A percentile compares a stretch with the other conserved stretches of the same genome.
Evolutionary conservation across 2,888 invertebrate species (phyloP).

Genomic region (Apodemia zela): DNA sequence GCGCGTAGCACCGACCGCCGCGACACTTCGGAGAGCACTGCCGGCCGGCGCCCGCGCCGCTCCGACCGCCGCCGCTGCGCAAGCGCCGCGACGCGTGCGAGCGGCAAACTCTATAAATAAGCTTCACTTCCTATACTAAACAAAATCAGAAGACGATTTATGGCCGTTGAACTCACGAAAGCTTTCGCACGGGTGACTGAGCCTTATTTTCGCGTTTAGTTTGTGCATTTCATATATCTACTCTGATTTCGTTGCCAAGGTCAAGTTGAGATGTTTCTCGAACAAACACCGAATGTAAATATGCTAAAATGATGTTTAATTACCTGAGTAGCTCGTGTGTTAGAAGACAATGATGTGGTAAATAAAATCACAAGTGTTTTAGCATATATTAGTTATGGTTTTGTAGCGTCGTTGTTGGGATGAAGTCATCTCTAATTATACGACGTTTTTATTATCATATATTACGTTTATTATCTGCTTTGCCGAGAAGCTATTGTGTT

Average conservation of each 20-base stretch:
- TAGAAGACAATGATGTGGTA: slow-evolving; percentile 9
- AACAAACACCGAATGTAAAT: background rate
- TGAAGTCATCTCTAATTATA: slow-evolving; percentile 13
- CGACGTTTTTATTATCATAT: slow-evolving; percentile 5
- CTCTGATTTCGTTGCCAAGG: slow-evolving; percentile 49
- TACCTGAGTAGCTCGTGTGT: background rate
- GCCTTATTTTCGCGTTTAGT: slow-evolving; percentile 38
- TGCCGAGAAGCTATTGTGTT: background rate
- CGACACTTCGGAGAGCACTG: slow-evolving; percentile 50
- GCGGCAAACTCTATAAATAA: slow-evolving; percentile 67
- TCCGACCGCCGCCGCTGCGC: slow-evolving; percentile 31
- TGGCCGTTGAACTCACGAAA: slow-evolving; percentile 73
- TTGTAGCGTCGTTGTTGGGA: background rate
- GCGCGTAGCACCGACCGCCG: slow-evolving; percentile 47
- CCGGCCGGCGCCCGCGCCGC: slow-evolving; percentile 34
- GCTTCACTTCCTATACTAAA: slow-evolving; percentile 63
- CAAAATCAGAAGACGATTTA: slow-evolving; percentile 67
- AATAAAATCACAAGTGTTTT: slow-evolving; percentile 2
- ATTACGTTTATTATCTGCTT: background rate
- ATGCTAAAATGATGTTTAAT: slow-evolving; percentile 1
- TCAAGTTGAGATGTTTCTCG: slow-evolving; percentile 28
- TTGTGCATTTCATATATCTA: slow-evolving; percentile 30
- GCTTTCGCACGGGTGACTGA: slow-evolving; percentile 53
- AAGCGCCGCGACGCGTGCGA: slow-evolving; percentile 48
- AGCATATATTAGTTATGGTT: slow-evolving; percentile 9